phyloP scores from a whole-genome alignment of 2,113 vertebrate genomes.

The Callithrix jacchus region DNA sequence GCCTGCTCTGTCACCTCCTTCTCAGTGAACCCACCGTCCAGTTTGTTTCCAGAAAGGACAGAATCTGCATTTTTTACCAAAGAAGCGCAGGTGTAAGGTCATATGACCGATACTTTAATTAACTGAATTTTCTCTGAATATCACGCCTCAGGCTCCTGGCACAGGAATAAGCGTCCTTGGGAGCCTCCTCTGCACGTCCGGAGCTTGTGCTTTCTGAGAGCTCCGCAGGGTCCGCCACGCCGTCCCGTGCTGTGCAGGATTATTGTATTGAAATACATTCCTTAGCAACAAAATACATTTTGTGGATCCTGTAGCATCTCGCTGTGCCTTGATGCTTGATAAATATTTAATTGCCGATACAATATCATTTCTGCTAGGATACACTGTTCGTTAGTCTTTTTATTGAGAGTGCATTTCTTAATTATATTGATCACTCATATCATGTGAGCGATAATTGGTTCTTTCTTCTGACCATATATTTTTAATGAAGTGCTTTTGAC shows the following conservation, averaged over 20 bases:
- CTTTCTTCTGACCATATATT: constrained; percentile 67
- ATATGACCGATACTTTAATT: background rate
- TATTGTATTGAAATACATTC: accelerated
- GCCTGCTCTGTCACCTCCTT: accelerated
- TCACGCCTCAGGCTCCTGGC: too few relatives aligned
- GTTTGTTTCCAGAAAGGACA: too few relatives aligned
- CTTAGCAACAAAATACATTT: background rate
- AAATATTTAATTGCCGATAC: constrained; percentile 64
- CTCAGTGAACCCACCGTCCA: background rate
- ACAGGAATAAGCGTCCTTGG: accelerated
- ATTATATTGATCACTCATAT: constrained; percentile 69
- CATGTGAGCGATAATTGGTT: constrained; percentile 58
- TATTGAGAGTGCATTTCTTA: constrained; percentile 59
- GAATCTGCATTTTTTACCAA: background rate
- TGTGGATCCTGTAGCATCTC: accelerated
- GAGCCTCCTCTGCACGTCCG: accelerated
- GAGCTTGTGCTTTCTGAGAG: background rate
- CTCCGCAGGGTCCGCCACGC: too few relatives aligned
- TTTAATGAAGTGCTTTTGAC: constrained; percentile 63
- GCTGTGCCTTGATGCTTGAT: background rate
- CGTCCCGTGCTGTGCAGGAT: too few relatives aligned
- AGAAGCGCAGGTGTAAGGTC: background rate
- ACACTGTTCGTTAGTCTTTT: background rate
- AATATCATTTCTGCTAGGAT: background rate
- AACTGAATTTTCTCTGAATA: background rate